Evolutionary conservation across 2,113 vertebrate genomes (phyloP).

Genomic region (Emydocephalus ijimae): DNA sequence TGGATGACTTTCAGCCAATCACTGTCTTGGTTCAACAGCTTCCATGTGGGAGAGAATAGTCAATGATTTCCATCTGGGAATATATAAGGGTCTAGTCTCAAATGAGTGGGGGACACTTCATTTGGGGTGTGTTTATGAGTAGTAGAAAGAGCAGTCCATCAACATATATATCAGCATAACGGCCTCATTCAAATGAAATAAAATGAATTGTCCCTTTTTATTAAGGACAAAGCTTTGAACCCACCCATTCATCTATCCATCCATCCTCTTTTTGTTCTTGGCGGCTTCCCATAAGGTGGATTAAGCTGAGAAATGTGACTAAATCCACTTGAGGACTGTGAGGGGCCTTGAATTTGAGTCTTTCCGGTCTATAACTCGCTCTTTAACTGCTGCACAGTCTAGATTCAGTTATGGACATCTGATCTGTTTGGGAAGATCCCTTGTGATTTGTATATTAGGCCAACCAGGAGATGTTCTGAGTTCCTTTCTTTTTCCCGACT

Average conservation of each 20-base stretch:
- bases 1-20: neutral
- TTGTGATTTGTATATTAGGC: neutral
- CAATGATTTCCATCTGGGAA: neutral
- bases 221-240: neutral
- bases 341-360: neutral
- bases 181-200: neutral
- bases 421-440: neutral
- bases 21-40: neutral
- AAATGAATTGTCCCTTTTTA: neutral
- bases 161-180: neutral
- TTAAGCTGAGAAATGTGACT: neutral
- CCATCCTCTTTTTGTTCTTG: neutral
- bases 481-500: neutral
- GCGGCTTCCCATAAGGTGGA: neutral
- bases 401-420: neutral
- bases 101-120: neutral
- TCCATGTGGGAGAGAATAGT: too few species aligned
- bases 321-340: neutral
- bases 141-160: neutral
- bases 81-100: neutral
- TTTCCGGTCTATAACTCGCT: neutral
- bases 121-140: neutral
- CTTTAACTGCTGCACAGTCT: neutral
- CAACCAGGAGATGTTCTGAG: neutral
- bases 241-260: neutral